Base-by-base conservation (phyloP, 2,888 invertebrate genomes). In the Chirona hameri region DNA sequence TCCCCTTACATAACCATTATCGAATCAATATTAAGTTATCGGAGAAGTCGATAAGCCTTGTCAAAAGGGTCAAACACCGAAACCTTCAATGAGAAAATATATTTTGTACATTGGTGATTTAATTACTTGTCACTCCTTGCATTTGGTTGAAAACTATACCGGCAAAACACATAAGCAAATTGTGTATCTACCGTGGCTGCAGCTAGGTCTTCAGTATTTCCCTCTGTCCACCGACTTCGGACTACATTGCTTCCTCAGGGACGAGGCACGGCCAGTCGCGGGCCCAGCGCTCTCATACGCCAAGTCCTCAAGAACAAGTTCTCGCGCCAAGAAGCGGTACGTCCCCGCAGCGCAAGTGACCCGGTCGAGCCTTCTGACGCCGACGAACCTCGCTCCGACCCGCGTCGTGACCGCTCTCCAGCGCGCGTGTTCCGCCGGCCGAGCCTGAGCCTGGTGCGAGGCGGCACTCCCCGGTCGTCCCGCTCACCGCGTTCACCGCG, bases 331-430 rank as follows among this genome's bases (percentile, higher is more conserved):
- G 76, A 76, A 39, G 24, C 76, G 12, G 52, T 52, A 18, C 76
- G 76, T 10, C 39, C 76, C 9, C 76, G 76, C 39, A 76, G 76
- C 24, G 76, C 76, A 39, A 76, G 76, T 39, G 76, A 76, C 76
- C 76, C 76, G 3, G 27, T 4, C 72, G 72, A 72, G 31, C 60
- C 24, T 10, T 60, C 60, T 3, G 65, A 65, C n/a, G 14, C 72
- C 29, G 31, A 18, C 18, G 72, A 72, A 0, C 18, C 31, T 10
- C 31, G 72, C 31, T 14, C 72, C 1, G 3, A 3, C 27, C 31
- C 31, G 18, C 29, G 18, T 24, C 76, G 76, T 5, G 76, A 76
- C 39, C 39, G 76, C 46, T 76, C 76, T 21, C 76, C 76, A 14
- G 46, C 76, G 9, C 15, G 12, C 39, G 76, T 76, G 76, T 76